Base-by-base conservation (phyloP, 2,797 vertebrate genomes). In the Diplodus sargus region DNA sequence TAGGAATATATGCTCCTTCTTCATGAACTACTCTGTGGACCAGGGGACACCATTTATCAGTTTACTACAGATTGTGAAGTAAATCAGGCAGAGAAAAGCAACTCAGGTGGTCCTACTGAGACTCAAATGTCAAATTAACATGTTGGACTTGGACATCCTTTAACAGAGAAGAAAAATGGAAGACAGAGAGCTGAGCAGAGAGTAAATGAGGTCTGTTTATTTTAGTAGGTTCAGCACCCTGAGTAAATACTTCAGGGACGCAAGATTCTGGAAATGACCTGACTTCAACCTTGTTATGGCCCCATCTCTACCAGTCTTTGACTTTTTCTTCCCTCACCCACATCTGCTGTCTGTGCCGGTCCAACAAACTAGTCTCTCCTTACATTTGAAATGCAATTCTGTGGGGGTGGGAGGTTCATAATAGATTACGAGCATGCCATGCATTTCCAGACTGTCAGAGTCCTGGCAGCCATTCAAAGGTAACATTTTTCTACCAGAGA, bases 121-220 rank as follows among this genome's bases (percentile, higher is more conserved):
- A 90, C 62, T 85, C 66, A 86, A 91, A 90, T 90, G 88, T 86
- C 87, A 93, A 84, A 89, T 91, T 87, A 91, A 86, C 88, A 90
- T 88, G 53, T 49, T 70, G 56, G 68, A 57, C 78, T 83, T 79
- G 28, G 22, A 82, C 25, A 51, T 81, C 43, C 12, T 58, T 81
- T 82, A 58, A 58, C 23, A 64, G 47, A 72, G 54, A 54, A 65
- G 51, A 67, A 30, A 76, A 78, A 70, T 17, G 60, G 23, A 47
- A 73, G 65, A 49, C 10, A 49, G 45, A 59, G 39, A 84, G 63
- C 53, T 47, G 70, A 81, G 56, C 1, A n/a, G 64, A 70, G 52
- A 77, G 67, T 11, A 81, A 83, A 79, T 65, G 18, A 78, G 39
- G 70, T 51, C 69, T 39, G 78, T 74, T 78, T 82, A 70, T 56